Evolutionary conservation across 2,888 invertebrate species (phyloP), one percentile per base, ranked within the genome.

Genomic region (Conchocele bisecta): DNA sequence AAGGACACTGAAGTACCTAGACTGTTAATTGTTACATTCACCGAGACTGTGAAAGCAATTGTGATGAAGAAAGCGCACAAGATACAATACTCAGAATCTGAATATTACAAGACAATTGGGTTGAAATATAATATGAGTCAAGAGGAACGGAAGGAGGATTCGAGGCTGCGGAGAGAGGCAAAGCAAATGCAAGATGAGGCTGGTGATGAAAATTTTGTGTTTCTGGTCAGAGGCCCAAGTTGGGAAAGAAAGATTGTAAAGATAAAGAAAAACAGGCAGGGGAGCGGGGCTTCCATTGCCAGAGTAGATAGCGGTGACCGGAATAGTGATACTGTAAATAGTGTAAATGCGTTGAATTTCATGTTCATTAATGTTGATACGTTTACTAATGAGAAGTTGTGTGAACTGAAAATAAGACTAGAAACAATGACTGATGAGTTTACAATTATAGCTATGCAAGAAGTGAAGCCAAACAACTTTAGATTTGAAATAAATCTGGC

Each of bases 41-140:
- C 46, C 5, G 46, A 46, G 13, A 20, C 7, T 46, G 46, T 20
- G 9, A 46, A 46, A 20, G 11, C 11, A 17, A 46, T 13, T 11
- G 15, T 46, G 5, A 46, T 22, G 46, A 46, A 28, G 28, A 46
- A 24, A 13, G 46, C 46, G 9, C 22, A 22, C n/a, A 46, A 22
- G 28, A 11, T 46, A 22, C 6, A n/a, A 22, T 4, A 7, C n/a
- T 20, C 22, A 46, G 24, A 22, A n/a, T 46, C 22, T 13, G 24
- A 20, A n/a, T 46, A 46, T 46, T 75, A 24, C 7, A 26, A 56
- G 15, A 56, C 26, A 11, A 24, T 41, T 22, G 33, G 24, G 28
- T 44, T 57, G 20, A 57, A 57, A 37, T 44, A 57, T 57, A 44
- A 57, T 37, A 57, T 41, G 57, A 57, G 26, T n/a, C 39, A 39